Evolutionary conservation across 2,888 invertebrate genomes (phyloP), one percentile per base, ranked within the genome.

Genomic region (Coenonympha arcania): DNA sequence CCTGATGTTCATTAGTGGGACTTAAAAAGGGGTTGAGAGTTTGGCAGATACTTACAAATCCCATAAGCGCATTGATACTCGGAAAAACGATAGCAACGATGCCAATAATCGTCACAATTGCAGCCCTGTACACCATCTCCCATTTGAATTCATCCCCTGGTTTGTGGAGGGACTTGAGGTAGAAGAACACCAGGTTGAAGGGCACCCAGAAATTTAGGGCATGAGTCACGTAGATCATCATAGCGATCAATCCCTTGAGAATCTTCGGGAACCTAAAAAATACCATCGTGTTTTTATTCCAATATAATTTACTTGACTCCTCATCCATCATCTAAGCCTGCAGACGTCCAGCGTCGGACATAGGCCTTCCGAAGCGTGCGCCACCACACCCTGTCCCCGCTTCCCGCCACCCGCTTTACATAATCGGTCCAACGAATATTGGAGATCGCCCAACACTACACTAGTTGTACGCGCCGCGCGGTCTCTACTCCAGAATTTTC

Each of bases 121-220:
- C 0, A 0, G 68, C 62, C 43, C 84, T 62, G 43, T 65, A 81
- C 1, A 80, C 16, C 0, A 66, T 36, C 46, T 84, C 83, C 71
- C 68, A 69, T 19, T 48, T 50, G 0, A 66, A 6, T 0, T 44
- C 5, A 0, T 54, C 64, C 0, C 63, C 37, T 1, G 54, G 55
- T 0, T 56, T 34, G 34, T 69, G 63, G 0, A 11, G 36, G 0
- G 48, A 51, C 44, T 69, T 66, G 2, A 83, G 36, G 42, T 83
- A 84, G 52, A 69, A 68, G 56, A 73, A 83, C 15, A 62, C 60
- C 0, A 78, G 56, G 30, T 76, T 68, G 57, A 85, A 85, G 0
- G 83, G 81, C 2, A 74, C 74, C 72, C 72, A 84, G 54, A 74
- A 84, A 46, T 83, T 84, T 0, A 84, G 36, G 0, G 75, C 79